phyloP scores from a whole-genome alignment of 2,113 vertebrate species.

The Grallaria varia region DNA sequence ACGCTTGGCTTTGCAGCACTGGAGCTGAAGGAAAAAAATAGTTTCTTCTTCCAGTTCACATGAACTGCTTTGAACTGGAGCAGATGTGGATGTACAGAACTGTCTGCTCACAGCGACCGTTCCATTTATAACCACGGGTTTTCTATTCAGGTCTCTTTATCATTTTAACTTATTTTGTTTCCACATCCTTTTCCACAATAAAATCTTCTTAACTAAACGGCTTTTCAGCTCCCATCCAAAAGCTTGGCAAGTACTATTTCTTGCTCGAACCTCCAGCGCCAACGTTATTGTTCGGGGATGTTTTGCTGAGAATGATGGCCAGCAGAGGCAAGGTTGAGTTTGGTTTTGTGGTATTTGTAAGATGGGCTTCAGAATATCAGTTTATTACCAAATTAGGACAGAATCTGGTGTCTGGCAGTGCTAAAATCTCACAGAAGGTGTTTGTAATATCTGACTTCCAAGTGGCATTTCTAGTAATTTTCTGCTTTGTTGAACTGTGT shows the following conservation, averaged over 20 bases:
- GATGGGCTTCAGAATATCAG: neutral
- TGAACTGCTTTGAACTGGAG: conserved; percentile 70
- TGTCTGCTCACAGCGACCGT: conserved; percentile 45
- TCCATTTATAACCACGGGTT: conserved; percentile 57
- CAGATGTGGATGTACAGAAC: conserved; percentile 66
- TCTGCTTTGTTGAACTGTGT: neutral
- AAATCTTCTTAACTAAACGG: conserved; percentile 26
- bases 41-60: conserved; percentile 59
- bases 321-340: neutral
- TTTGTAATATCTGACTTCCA: neutral
- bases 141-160: conserved; percentile 59
- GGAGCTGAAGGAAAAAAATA: conserved; percentile 29
- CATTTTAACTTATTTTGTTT: conserved; percentile 51
- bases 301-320: neutral
- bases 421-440: neutral
- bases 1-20: neutral
- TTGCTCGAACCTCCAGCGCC: neutral
- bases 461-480: neutral
- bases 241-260: neutral
- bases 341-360: neutral
- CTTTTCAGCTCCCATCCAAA: neutral
- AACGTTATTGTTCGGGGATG: neutral
- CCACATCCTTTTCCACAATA: conserved; percentile 56
- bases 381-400: neutral
- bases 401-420: neutral